Conservation (phyloP, 1,140 invertebrate species). For the Bombyx mori region ASM3026992v2 NC_085126.1:480001-480500, state of each 20-base stretch:
- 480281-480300: too few relatives aligned
- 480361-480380: neutral
- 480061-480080: too few relatives aligned
- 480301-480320: neutral
- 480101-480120: neutral
- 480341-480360: neutral
- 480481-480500: too few relatives aligned
- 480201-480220: neutral
- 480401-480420: too few relatives aligned
- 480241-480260: neutral
- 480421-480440: too few relatives aligned
- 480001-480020: too few relatives aligned
- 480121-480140: neutral
- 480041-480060: too few relatives aligned
- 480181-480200: neutral
- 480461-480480: too few relatives aligned
- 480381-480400: too few relatives aligned
- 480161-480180: neutral
- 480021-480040: too few relatives aligned
- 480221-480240: neutral
- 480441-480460: too few relatives aligned
- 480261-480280: neutral
- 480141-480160: slow-evolving; percentile 3
- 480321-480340: neutral
- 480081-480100: neutral